Conservation (phyloP, 2,797 vertebrate genomes). For the Amblyopsis hoosieri region DNA sequence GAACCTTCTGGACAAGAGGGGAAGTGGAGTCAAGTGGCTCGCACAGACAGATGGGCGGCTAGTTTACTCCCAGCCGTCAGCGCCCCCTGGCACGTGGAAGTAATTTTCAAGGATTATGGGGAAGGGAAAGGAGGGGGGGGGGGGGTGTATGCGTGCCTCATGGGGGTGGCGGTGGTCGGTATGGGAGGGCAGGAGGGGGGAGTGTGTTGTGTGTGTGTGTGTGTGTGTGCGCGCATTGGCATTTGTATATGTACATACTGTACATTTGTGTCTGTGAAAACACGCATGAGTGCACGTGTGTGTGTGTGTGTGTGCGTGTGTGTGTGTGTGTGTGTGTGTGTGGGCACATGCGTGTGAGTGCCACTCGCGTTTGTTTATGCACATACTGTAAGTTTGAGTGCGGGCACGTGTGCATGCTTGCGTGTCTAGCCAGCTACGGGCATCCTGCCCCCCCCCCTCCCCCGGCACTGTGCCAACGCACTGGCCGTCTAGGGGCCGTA, state of each 20-base stretch:
- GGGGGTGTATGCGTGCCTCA: background rate
- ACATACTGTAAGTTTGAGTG: too few relatives aligned
- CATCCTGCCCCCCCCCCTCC: constrained; percentile 8
- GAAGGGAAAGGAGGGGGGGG: too few relatives aligned
- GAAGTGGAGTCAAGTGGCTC: background rate
- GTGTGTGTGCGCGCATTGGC: background rate
- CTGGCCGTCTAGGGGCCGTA: constrained; percentile 43
- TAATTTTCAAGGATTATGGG: constrained; percentile 37
- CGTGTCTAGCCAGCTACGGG: constrained; percentile 16
- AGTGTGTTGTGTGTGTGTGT: constrained; percentile 27
- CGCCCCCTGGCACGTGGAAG: constrained; percentile 63
- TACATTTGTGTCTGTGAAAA: background rate
- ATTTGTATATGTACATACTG: background rate
- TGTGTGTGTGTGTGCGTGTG: too few relatives aligned
- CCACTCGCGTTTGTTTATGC: too few relatives aligned
- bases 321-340: background rate
- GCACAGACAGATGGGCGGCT: constrained; percentile 18
- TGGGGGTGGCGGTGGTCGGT: constrained; percentile 34
- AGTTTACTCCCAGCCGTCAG: constrained; percentile 47
- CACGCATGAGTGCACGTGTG: background rate
- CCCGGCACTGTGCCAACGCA: constrained; percentile 34
- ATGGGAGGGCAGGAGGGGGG: constrained; percentile 21
- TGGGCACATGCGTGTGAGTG: too few relatives aligned
- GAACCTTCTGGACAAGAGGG: constrained; percentile 30
- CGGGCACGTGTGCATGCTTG: constrained; percentile 18